These are phyloP conservation scores for Micoletzkya japonica DNA, from an alignment of 2,888 invertebrate genomes.

Conservation along the genomic window DNA sequence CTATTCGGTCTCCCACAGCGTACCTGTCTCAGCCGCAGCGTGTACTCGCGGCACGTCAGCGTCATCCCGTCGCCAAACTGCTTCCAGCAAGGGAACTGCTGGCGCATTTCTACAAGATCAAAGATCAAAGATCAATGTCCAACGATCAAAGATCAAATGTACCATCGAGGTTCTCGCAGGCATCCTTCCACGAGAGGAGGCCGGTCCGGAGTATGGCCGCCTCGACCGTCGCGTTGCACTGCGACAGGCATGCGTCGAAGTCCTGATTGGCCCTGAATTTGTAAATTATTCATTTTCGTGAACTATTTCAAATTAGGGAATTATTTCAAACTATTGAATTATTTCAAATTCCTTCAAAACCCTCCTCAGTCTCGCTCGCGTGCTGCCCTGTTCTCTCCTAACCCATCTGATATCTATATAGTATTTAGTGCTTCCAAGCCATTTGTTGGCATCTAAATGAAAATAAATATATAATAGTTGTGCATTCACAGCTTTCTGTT, in stretches of 20 bases:
- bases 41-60: not conserved
- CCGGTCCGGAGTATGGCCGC: conserved; percentile 15
- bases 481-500: too few species aligned
- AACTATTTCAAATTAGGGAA: too few species aligned
- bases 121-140: not conserved
- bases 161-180: not conserved
- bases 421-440: too few species aligned
- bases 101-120: conserved; percentile 1
- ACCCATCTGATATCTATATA: too few species aligned
- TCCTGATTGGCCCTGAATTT: conserved; percentile 13
- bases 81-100: conserved; percentile 7
- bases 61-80: not conserved
- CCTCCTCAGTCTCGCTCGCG: too few species aligned
- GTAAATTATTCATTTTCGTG: not conserved
- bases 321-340: not conserved
- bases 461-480: too few species aligned
- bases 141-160: not conserved
- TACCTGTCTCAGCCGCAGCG: not conserved
- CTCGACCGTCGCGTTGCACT: conserved; percentile 18
- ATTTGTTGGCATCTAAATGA: too few species aligned
- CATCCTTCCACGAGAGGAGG: not conserved
- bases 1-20: too few species aligned
- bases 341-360: not conserved
- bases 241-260: conserved; percentile 17
- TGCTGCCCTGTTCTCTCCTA: too few species aligned